Evolutionary conservation across 1,140 invertebrate genomes (phyloP).

Genomic region (Physella acuta): DNA sequence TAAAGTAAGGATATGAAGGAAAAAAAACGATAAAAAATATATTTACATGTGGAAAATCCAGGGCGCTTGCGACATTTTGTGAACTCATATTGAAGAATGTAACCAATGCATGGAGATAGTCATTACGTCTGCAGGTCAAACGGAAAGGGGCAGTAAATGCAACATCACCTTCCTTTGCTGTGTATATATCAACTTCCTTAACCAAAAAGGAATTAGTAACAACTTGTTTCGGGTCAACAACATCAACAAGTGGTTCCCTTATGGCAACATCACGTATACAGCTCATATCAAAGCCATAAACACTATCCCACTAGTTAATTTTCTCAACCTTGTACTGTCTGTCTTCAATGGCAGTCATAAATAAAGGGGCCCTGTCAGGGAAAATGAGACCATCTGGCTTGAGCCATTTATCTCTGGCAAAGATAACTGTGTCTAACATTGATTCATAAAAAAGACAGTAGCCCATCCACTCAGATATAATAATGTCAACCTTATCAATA

Average conservation of each 20-base stretch:
- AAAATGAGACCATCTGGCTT: constrained; percentile 77
- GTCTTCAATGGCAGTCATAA: constrained; percentile 93
- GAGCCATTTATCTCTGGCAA: constrained; percentile 93
- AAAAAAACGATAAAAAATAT: not conserved
- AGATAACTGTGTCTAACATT: constrained; percentile 94
- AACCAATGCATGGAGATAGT: constrained; percentile 96
- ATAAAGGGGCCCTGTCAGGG: constrained; percentile 87
- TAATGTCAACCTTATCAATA: constrained; percentile 91
- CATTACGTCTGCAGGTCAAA: constrained; percentile 82
- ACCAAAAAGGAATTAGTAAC: constrained; percentile 72
- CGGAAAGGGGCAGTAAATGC: constrained; percentile 89
- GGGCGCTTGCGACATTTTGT: constrained; percentile 97
- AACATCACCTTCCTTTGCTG: constrained; percentile 91
- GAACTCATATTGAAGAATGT: constrained; percentile 99
- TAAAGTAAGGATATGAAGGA: not conserved
- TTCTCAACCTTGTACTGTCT: constrained; percentile 99
- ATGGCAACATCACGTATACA: constrained; percentile 97
- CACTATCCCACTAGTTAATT: constrained; percentile 99
- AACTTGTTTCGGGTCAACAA: constrained; percentile 94
- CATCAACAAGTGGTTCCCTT: constrained; percentile 95
- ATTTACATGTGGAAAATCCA: constrained; percentile 88
- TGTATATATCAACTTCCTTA: constrained; percentile 95
- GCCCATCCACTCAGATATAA: constrained; percentile 99
- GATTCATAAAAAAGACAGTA: constrained; percentile 97
- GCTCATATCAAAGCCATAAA: constrained; percentile 99